Evolutionary conservation across 2,888 invertebrate species (phyloP).

Genomic region (Vesta saturnalis): DNA sequence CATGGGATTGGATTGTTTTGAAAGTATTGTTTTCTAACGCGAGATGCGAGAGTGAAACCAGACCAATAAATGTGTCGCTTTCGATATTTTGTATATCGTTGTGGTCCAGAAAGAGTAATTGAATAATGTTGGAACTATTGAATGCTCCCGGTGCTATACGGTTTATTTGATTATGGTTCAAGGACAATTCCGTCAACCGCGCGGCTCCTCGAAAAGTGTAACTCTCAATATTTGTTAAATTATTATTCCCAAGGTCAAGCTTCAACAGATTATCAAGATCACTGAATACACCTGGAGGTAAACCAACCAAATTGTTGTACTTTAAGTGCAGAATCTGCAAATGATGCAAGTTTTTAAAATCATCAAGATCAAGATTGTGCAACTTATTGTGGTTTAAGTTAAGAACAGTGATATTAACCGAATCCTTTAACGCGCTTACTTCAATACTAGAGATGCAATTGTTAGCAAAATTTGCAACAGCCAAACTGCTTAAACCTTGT

Average conservation of each 20-base stretch:
- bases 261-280: not conserved
- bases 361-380: not conserved
- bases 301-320: not conserved
- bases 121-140: not conserved
- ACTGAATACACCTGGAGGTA: not conserved
- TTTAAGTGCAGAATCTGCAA: not conserved
- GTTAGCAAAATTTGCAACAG: not conserved
- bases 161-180: not conserved
- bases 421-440: not conserved
- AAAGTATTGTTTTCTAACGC: not conserved
- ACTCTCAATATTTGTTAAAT: not conserved
- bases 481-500: not conserved
- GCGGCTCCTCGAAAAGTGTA: not conserved
- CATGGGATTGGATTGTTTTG: not conserved
- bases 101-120: not conserved
- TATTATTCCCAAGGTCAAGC: not conserved
- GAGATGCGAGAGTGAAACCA: not conserved
- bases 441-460: not conserved
- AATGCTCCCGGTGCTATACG: not conserved
- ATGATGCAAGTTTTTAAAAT: not conserved
- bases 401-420: not conserved
- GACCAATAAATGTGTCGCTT: not conserved
- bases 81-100: not conserved
- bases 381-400: not conserved
- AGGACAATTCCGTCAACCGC: not conserved